Conservation (phyloP, 2,113 vertebrate species). For the Stercorarius parasiticus region DNA sequence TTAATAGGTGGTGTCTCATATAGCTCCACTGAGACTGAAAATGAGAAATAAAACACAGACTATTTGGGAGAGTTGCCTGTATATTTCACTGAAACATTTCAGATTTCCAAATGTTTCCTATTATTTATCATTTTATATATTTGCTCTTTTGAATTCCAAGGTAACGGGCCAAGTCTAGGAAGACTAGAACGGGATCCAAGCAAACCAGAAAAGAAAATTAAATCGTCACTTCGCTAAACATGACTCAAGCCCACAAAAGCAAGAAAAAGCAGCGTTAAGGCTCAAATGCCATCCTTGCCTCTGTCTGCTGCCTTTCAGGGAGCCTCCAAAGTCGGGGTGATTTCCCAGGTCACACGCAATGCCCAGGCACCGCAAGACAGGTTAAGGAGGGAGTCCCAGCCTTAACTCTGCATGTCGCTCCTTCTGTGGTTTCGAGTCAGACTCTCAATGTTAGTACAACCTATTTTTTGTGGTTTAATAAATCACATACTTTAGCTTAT, state of each 20-base stretch:
- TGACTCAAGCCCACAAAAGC: background rate
- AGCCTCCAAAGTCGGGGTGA: constrained; percentile 4
- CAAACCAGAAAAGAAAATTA: constrained; percentile 50
- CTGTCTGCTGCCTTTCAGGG: background rate
- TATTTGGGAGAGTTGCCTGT: constrained; percentile 24
- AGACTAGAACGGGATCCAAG: constrained; percentile 23
- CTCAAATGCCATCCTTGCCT: background rate
- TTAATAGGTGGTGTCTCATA: constrained; percentile 48
- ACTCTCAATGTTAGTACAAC: constrained; percentile 47
- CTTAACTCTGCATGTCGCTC: constrained; percentile 20
- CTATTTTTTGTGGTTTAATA: constrained; percentile 73
- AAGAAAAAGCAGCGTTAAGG: background rate
- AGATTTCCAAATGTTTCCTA: constrained; percentile 56
- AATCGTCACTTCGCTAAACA: constrained; percentile 42
- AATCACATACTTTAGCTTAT: constrained; percentile 71
- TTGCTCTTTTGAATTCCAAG: constrained; percentile 45
- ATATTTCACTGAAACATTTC: constrained; percentile 19
- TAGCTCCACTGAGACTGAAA: constrained; percentile 29
- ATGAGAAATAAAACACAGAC: constrained; percentile 20
- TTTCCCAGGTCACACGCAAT: constrained; percentile 6
- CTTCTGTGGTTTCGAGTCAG: constrained; percentile 65
- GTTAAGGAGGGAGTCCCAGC: constrained; percentile 53
- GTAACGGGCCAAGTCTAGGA: constrained; percentile 48
- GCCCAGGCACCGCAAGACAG: constrained; percentile 5
- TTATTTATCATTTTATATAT: constrained; percentile 61